These are phyloP conservation scores for Solea solea DNA, from an alignment of 2,113 vertebrate genomes.

Conservation along the genomic window DNA sequence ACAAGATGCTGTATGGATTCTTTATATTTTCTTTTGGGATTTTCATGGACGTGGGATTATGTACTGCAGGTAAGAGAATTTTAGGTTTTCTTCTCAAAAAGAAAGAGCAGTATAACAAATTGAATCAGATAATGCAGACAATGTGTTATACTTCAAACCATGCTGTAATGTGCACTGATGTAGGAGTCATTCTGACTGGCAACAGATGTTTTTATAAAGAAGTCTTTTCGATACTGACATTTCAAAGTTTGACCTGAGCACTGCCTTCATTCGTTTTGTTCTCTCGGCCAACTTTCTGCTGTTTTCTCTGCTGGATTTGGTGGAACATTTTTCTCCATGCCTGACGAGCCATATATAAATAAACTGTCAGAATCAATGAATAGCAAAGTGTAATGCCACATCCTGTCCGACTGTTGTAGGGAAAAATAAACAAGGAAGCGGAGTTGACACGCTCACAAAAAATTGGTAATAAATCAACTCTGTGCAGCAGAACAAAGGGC, in stretches of 20 bases:
- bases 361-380: slow-evolving; percentile 59
- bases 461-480: slow-evolving; percentile 71
- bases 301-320: slow-evolving; percentile 57
- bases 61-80: slow-evolving; percentile 70
- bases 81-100: neutral
- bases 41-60: slow-evolving; percentile 52
- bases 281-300: slow-evolving; percentile 51
- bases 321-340: slow-evolving; percentile 35
- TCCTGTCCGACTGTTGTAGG: slow-evolving; percentile 70
- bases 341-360: slow-evolving; percentile 64
- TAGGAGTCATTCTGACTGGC: too few relatives aligned
- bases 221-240: slow-evolving; percentile 1
- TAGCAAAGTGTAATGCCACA: slow-evolving; percentile 70
- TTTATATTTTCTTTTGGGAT: slow-evolving; percentile 46
- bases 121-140: neutral
- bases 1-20: slow-evolving; percentile 45
- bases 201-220: neutral
- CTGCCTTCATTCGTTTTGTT: slow-evolving; percentile 38
- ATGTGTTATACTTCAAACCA: too few relatives aligned
- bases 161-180: too few relatives aligned
- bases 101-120: neutral
- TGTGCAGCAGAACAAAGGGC: slow-evolving; percentile 57
- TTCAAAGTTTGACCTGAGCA: slow-evolving; percentile 40
- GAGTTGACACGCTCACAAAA: slow-evolving; percentile 53
- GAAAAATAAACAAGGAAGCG: slow-evolving; percentile 56